Conservation (phyloP, 2,888 invertebrate genomes). For the Mythimna vitellina region DNA sequence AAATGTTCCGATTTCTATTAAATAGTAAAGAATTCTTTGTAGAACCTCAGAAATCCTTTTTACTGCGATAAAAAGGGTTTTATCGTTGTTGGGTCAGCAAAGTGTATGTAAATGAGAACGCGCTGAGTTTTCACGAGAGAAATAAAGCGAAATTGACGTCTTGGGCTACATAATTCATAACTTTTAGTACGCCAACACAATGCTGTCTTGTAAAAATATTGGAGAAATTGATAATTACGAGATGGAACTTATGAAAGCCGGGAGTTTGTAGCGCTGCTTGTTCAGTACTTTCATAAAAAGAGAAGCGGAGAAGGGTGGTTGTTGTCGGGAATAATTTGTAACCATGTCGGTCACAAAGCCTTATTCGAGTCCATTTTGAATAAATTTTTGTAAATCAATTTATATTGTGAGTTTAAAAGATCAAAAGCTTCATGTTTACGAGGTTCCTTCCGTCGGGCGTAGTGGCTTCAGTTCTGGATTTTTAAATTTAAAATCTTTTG, state of each 20-base stretch:
- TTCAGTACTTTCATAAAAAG: conserved; percentile 3
- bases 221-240: conserved; percentile 42
- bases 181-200: conserved; percentile 60
- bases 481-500: conserved; percentile 8
- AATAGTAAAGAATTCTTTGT: conserved; percentile 79
- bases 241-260: conserved; percentile 10
- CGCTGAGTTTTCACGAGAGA: conserved; percentile 77
- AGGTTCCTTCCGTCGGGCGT: no score
- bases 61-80: conserved; percentile 86
- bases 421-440: conserved; percentile 24
- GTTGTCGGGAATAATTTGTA: conserved; percentile 4
- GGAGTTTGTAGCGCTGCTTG: conserved; percentile 5
- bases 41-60: conserved; percentile 83
- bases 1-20: conserved; percentile 74
- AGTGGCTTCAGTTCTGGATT: not conserved
- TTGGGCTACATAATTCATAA: conserved; percentile 75
- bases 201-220: conserved; percentile 44
- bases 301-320: conserved; percentile 3
- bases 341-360: not conserved
- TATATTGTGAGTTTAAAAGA: conserved; percentile 17
- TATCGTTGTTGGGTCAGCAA: conserved; percentile 88
- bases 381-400: conserved; percentile 10
- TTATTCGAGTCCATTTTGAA: conserved; percentile 10
- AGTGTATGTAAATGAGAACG: conserved; percentile 87
- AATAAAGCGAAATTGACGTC: conserved; percentile 82